Evolutionary conservation across 2,113 vertebrate genomes (phyloP).

Genomic region (Eurystomus gularis): DNA sequence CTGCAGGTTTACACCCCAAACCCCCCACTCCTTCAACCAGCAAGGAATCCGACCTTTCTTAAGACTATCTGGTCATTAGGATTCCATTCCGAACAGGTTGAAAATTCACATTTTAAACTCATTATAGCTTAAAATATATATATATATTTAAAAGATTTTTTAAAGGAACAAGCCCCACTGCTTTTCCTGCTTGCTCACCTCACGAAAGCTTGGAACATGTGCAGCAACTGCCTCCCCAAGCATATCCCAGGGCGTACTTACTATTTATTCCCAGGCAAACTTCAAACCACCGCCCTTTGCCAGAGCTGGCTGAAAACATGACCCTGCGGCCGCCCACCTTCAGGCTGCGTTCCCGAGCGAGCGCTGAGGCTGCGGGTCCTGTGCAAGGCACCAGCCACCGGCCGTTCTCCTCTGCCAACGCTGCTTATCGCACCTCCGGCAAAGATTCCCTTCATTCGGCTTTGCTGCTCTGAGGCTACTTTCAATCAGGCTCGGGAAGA

Average conservation of each 20-base stretch:
- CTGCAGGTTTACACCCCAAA: background rate
- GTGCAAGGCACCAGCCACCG: background rate
- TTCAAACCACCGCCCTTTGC: background rate
- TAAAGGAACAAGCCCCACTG: background rate
- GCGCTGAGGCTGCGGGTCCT: background rate
- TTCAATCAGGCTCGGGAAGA: background rate
- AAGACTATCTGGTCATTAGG: background rate
- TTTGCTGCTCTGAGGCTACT: background rate
- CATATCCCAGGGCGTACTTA: background rate
- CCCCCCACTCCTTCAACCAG: background rate
- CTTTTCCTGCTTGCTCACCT: background rate
- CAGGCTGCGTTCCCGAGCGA: background rate
- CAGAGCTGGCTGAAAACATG: slow-evolving; percentile 1
- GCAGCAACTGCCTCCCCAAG: background rate
- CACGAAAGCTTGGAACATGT: background rate
- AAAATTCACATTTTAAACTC: background rate
- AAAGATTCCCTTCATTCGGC: background rate
- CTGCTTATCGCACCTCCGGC: background rate
- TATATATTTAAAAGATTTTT: too few relatives aligned
- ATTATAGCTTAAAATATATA: background rate
- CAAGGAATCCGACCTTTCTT: background rate
- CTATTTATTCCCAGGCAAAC: slow-evolving; percentile 23
- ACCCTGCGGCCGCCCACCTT: background rate
- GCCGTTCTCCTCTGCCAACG: background rate
- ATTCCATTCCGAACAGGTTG: background rate